Evolutionary conservation across 2,888 invertebrate genomes (phyloP), one percentile per base, ranked within the genome.

Genomic region (Andrena marginata): DNA sequence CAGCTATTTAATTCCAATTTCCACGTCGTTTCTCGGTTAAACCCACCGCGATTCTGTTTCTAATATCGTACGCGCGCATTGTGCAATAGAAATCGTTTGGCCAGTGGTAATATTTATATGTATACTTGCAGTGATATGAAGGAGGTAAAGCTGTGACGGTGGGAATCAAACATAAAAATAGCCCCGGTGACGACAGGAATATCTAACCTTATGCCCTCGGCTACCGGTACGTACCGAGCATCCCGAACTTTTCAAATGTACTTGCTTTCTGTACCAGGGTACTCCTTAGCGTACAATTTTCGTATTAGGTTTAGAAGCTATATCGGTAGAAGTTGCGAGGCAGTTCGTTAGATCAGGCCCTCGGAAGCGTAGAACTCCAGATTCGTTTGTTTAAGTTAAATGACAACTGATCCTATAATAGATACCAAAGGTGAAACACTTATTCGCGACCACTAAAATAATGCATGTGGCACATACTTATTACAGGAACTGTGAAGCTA

Each of bases 161-260:
- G 70, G 86, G 70, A 85, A 86, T 85, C 73, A 80, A 78, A 82
- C 82, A 81, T 80, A 86, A 88, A 79, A 79, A 79, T 82, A 83
- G 79, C 76, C 81, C 85, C 72, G 85, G 81, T 81, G 83, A 84
- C 65, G 83, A 88, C 85, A 89, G 84, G 81, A 87, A 90, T 76
- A 89, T 82, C 80, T 75, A 87, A 89, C 90, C 92, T 87, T 89
- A 92, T 93, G 93, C 93, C 93, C 89, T 93, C 93, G 80, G 93
- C 92, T 84, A 93, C 92, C 88, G 92, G 93, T 93, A 85, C 4
- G 90, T 85, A 74, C 56, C 20, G 31, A 54, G 63, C 48, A 42
- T 6, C 62, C 26, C 8, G 16, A 42, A 31, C 54, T 68, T 63
- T 2, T 42, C 26, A 35, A 5, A 33, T 49, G n/a, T 75, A n/a